These are phyloP conservation scores for Neodontobutis hainanensis DNA, from an alignment of 2,113 vertebrate genomes.

Conservation along the genomic window DNA sequence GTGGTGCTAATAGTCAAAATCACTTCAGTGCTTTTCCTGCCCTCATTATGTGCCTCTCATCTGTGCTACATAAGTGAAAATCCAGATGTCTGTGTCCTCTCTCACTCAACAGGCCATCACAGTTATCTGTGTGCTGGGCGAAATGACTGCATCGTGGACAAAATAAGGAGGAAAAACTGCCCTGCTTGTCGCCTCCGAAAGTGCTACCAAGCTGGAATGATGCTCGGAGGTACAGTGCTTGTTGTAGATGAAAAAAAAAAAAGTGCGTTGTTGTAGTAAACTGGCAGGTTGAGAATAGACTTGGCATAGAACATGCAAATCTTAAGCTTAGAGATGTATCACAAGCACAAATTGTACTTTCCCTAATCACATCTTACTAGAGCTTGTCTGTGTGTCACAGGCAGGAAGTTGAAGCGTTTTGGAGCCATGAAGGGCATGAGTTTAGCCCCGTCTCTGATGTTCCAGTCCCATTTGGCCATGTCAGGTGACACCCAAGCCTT, in stretches of 20 bases:
- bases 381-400: conserved; percentile 71
- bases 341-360: background rate
- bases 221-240: conserved; percentile 89
- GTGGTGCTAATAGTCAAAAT: conserved; percentile 36
- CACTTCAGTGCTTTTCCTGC: conserved; percentile 12
- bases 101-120: conserved; percentile 86
- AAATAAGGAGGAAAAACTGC: conserved; percentile 97
- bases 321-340: background rate
- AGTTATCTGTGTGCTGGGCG: conserved; percentile 98
- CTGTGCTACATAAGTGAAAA: conserved; percentile 20
- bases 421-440: conserved; percentile 88
- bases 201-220: conserved; percentile 98
- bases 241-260: background rate
- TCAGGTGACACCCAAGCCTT: conserved; percentile 81
- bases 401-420: conserved; percentile 94
- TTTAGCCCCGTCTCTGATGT: conserved; percentile 81
- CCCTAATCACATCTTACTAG: conserved; percentile 10
- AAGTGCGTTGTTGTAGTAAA: conserved; percentile 1
- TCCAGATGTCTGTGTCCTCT: conserved; percentile 35
- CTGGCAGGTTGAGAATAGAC: background rate
- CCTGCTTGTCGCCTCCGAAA: conserved; percentile 96
- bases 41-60: conserved; percentile 29
- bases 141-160: conserved; percentile 99
- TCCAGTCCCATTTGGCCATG: conserved; percentile 81
- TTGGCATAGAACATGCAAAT: background rate